Evolutionary conservation across 2,113 vertebrate species (phyloP).

Genomic region (Camelus dromedarius): DNA sequence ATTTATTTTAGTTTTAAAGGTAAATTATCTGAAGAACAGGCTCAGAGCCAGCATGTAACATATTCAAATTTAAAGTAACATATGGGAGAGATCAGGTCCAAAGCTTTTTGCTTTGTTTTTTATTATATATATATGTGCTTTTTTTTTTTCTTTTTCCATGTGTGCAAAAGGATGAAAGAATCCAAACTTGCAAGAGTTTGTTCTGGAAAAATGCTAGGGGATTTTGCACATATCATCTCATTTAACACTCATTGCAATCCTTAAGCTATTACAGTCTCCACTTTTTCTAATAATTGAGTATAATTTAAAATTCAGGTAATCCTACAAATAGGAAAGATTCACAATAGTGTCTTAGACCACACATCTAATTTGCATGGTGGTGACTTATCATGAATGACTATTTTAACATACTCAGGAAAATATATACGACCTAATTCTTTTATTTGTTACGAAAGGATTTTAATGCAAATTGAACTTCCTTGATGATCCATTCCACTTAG

Average conservation of each 20-base stretch:
- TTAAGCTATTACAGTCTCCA: not conserved
- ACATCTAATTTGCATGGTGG: not conserved
- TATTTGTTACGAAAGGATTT: slow-evolving; percentile 77
- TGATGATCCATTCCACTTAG: slow-evolving; percentile 68
- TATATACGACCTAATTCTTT: slow-evolving; percentile 74
- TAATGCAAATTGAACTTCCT: slow-evolving; percentile 77
- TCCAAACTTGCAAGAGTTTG: not conserved
- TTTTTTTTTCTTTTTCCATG: not conserved
- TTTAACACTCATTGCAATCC: not conserved
- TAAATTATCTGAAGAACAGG: not conserved
- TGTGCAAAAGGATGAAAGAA: not conserved
- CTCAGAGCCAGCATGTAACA: not conserved
- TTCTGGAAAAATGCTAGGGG: not conserved
- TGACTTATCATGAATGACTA: not conserved
- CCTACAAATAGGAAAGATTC: not conserved
- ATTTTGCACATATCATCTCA: not conserved
- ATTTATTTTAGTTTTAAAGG: not conserved
- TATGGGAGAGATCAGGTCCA: not conserved
- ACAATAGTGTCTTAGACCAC: not conserved
- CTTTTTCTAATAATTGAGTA: not conserved
- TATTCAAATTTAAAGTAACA: not conserved
- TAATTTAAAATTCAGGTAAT: not conserved
- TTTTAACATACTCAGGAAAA: not conserved
- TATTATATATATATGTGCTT: not conserved
- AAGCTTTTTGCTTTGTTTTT: not conserved